Evolutionary conservation across 2,888 invertebrate genomes (phyloP).

Genomic region (Pecten maximus): DNA sequence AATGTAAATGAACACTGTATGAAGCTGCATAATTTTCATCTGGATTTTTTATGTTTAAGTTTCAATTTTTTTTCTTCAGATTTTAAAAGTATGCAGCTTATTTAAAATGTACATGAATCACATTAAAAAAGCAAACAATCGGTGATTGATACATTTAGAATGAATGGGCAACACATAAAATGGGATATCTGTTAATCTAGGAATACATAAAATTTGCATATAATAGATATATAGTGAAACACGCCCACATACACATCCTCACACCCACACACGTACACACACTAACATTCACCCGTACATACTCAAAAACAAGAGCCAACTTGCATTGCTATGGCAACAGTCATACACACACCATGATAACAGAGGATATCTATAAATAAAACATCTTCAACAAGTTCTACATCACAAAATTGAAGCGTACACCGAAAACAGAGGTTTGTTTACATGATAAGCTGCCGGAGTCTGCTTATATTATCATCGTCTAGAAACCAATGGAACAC

Average conservation of each 20-base stretch:
- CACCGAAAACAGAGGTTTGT: not conserved
- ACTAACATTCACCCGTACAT: not conserved
- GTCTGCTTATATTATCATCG: not conserved
- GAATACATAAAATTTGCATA: not conserved
- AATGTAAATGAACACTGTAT: not conserved
- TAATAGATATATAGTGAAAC: not conserved
- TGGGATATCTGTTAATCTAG: not conserved
- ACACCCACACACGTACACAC: not conserved
- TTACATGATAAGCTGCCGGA: not conserved
- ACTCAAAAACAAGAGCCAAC: not conserved
- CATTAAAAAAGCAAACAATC: not conserved
- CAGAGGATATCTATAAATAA: slow-evolving; percentile 1
- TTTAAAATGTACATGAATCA: not conserved
- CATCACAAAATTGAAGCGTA: not conserved
- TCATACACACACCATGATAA: not conserved
- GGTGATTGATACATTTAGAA: not conserved
- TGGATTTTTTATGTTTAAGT: not conserved
- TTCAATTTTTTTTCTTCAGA: not conserved
- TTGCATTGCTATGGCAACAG: not conserved
- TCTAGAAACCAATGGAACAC: slow-evolving; percentile 18
- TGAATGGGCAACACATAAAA: not conserved
- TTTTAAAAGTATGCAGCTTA: not conserved
- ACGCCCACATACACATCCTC: not conserved
- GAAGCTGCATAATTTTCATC: not conserved
- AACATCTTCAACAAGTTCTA: not conserved